Base-by-base conservation (phyloP, 2,888 invertebrate genomes). In the Digitonthophagus gazella region DNA sequence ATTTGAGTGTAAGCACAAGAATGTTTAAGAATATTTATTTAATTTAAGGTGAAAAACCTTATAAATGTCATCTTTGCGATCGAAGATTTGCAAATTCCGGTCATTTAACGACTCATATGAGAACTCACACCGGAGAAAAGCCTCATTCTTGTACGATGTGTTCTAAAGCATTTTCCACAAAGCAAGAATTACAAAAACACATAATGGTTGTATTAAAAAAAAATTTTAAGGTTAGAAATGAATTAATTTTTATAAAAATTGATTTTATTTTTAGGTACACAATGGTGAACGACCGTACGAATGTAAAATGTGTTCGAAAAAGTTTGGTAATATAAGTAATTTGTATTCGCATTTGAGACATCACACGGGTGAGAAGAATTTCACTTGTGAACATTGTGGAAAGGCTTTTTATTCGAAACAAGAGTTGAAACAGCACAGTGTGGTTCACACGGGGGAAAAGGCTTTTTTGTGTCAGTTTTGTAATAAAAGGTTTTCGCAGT, bases 71-170 rank as follows among this genome's bases (percentile, higher is more conserved):
- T 71, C 69, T 79, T 19, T 79, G 79, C 65, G 79, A 78, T 64
- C 78, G 78, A 67, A 69, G 78, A 58, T 79, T 79, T 72, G 74
- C 78, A 22, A 78, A 79, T 74, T 78, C 78, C 3, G 79, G 78
- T 3, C 79, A 79, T 71, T 71, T 79, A 66, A 77, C 77, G 2
- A 79, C 79, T 15, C 78, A 79, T 57, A 79, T 79, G 79, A 70
- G 79, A 58, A 79, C 76, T 3, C 79, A 78, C 66, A 78, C 78
- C 0, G 78, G 78, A 3, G 78, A 76, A 68, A 69, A 71, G 28
- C 78, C 78, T 1, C 78, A 78, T 69, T 64, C 72, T 1, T 79
- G 79, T 69, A 71, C 69, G 0, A 63, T 77, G 28, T 79, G 78
- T 68, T 76, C 78, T 1, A 79, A 79, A 71, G 77, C 79, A 5